phyloP scores from a whole-genome alignment of 2,113 vertebrate species.

The Zosterops lateralis region DNA sequence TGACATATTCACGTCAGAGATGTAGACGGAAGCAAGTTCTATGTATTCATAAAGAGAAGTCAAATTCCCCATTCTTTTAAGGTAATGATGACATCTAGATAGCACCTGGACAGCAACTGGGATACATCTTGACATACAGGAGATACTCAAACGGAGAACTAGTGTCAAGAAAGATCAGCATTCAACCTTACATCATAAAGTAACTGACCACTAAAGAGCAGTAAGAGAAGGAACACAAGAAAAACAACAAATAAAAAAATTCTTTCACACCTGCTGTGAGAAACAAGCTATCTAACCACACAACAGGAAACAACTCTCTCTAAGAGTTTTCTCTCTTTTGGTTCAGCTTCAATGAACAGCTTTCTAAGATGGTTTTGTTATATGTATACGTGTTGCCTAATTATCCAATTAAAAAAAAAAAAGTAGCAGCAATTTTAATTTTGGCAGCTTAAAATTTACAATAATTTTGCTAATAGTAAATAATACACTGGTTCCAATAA shows the following conservation, averaged over 20 bases:
- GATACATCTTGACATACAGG: not conserved
- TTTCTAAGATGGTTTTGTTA: not conserved
- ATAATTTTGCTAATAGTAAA: too few species aligned
- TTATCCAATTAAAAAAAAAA: too few species aligned
- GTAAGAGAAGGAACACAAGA: not conserved
- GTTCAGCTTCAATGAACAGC: not conserved
- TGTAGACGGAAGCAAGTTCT: fast-evolving
- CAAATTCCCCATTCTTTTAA: not conserved
- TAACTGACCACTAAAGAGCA: not conserved
- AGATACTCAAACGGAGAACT: not conserved
- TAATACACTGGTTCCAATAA: too few species aligned
- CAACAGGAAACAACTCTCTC: not conserved
- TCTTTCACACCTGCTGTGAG: not conserved
- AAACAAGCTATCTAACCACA: not conserved
- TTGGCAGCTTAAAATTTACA: too few species aligned
- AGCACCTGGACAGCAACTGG: not conserved
- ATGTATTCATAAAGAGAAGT: not conserved
- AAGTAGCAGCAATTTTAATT: too few species aligned
- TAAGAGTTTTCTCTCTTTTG: not conserved
- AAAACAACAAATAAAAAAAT: not conserved
- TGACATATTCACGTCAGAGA: not conserved
- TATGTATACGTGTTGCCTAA: too few species aligned
- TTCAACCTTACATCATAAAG: not conserved
- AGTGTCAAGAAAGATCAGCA: not conserved
- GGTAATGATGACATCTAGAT: not conserved